phyloP scores from a whole-genome alignment of 1,140 invertebrate species.

The Epicauta chinensis region DNA sequence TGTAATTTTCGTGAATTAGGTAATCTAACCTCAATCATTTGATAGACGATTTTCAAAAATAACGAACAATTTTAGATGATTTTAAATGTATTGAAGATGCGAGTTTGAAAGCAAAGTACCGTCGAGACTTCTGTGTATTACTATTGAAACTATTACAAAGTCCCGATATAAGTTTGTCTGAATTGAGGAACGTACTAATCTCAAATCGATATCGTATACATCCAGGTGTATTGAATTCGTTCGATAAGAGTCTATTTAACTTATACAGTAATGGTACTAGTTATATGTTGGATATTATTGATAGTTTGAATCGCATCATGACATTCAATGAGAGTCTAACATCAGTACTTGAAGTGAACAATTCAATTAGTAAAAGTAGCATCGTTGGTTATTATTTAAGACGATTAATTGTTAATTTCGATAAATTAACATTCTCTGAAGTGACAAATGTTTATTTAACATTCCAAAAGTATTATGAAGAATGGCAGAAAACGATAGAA shows the following conservation, averaged over 20 bases:
- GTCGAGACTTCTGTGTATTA: conserved; percentile 54
- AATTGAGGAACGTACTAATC: conserved; percentile 50
- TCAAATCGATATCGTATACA: conserved; percentile 50
- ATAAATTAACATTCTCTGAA: conserved; percentile 76
- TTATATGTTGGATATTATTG: conserved; percentile 56
- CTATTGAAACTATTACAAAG: conserved; percentile 58
- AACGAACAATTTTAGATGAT: conserved; percentile 23
- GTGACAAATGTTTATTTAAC: conserved; percentile 62
- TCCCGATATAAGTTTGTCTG: conserved; percentile 57
- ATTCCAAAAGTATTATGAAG: conserved; percentile 57
- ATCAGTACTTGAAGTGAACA: conserved; percentile 22
- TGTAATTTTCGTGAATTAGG: conserved; percentile 46
- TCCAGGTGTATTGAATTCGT: conserved; percentile 44
- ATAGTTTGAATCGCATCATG: conserved; percentile 48
- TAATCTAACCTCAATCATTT: conserved; percentile 22
- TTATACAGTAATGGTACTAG: conserved; percentile 52
- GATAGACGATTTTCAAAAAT: not conserved
- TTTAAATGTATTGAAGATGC: conserved; percentile 30
- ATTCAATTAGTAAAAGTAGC: conserved; percentile 42
- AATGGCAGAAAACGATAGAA: conserved; percentile 33
- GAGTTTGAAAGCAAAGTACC: conserved; percentile 37
- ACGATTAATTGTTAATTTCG: conserved; percentile 70
- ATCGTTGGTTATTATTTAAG: conserved; percentile 63
- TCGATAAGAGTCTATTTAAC: conserved; percentile 49
- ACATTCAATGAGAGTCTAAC: conserved; percentile 33